Evolutionary conservation across 1,140 invertebrate genomes (phyloP).

Genomic region (Sycophaga agraensis): DNA sequence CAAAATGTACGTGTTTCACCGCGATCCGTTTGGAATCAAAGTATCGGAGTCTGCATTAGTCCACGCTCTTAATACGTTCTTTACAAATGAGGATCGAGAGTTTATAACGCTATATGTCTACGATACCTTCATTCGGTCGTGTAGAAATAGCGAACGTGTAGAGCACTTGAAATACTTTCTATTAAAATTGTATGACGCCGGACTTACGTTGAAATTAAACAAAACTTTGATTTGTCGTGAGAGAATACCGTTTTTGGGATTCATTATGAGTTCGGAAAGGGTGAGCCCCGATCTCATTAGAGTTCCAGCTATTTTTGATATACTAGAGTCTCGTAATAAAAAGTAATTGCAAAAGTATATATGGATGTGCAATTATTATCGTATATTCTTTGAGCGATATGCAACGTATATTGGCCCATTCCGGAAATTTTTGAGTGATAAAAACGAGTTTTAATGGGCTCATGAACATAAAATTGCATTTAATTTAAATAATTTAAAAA

Average conservation of each 20-base stretch:
- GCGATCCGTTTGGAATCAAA: too few species aligned
- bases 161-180: background rate
- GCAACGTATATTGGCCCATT: background rate
- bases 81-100: background rate
- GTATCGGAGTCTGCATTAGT: too few species aligned
- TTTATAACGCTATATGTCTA: background rate
- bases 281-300: background rate
- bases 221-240: background rate
- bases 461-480: background rate
- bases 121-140: background rate
- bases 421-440: background rate
- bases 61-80: background rate
- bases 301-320: background rate
- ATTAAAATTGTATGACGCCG: background rate
- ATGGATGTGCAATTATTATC: background rate
- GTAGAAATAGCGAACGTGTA: background rate
- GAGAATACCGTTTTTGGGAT: background rate
- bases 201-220: background rate
- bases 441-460: background rate
- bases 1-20: too few species aligned
- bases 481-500: too few species aligned
- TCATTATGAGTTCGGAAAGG: background rate
- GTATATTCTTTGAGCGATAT: background rate
- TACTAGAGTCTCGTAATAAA: background rate
- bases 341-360: too few species aligned